A percentile compares a stretch with the other conserved stretches of the same genome.
phyloP scores from a whole-genome alignment of 2,888 invertebrate genomes.

The Atethmia centrago region DNA sequence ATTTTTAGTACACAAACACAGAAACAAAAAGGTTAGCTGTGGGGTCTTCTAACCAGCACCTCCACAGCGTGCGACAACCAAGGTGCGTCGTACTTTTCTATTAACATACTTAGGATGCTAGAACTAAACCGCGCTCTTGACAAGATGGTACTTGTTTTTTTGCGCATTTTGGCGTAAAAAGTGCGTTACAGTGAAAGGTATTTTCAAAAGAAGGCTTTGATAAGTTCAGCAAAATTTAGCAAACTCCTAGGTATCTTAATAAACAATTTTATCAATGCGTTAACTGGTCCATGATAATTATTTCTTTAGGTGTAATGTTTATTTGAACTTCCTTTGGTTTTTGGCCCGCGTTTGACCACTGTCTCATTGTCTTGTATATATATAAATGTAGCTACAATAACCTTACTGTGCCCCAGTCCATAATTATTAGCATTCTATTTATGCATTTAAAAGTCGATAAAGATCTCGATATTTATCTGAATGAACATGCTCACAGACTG shows the following conservation, averaged over 20 bases:
- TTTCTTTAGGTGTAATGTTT: no score
- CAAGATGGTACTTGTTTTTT: no score
- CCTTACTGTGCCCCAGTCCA: not conserved
- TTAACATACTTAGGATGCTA: no score
- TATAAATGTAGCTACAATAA: not conserved
- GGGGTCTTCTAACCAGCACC: no score
- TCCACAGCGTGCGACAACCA: no score
- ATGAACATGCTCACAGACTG: constrained; percentile 22
- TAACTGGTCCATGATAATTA: not conserved
- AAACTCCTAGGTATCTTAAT: not conserved
- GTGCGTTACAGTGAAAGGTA: no score
- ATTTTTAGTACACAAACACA: no score
- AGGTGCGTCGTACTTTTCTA: no score
- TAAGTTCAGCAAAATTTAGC: not conserved
- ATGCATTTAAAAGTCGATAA: constrained; percentile 20
- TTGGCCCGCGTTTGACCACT: not conserved
- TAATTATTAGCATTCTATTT: not conserved
- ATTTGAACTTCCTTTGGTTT: not conserved
- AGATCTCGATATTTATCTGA: constrained; percentile 36
- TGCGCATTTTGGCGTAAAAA: no score
- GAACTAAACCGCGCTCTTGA: no score
- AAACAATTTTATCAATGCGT: not conserved
- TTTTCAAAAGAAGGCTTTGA: no score
- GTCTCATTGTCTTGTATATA: not conserved
- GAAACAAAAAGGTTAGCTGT: no score